phyloP scores from a whole-genome alignment of 2,113 vertebrate genomes.

The Microcebus tavaratra region DNA sequence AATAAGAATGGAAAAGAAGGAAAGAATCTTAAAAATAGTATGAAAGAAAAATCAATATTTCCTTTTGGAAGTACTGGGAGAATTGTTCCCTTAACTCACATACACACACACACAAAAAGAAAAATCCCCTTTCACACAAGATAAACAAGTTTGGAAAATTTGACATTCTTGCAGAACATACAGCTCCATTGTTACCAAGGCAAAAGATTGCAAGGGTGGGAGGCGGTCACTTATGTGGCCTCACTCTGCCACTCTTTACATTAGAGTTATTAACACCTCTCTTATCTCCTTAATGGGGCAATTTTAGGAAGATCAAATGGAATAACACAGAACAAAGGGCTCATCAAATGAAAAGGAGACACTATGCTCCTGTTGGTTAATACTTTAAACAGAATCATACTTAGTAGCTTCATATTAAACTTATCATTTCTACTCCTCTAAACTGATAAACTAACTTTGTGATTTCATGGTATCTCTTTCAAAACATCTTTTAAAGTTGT shows the following conservation, averaged over 20 bases:
- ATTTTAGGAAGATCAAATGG: neutral
- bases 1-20: slow-evolving; percentile 43
- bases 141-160: slow-evolving; percentile 14
- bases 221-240: neutral
- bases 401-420: neutral
- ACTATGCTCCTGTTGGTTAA: neutral
- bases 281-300: neutral
- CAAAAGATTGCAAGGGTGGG: neutral
- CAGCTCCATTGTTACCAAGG: neutral
- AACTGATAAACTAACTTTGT: neutral
- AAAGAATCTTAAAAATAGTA: slow-evolving; percentile 33
- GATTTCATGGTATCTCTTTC: neutral
- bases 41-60: slow-evolving; percentile 52
- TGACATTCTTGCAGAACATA: neutral
- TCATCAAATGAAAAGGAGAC: neutral
- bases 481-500: neutral
- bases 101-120: neutral
- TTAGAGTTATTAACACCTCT: neutral
- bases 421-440: neutral
- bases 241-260: neutral
- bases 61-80: slow-evolving; percentile 19
- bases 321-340: neutral
- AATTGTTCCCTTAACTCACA: neutral
- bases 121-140: neutral
- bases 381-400: neutral